These are phyloP conservation scores for Erebia ligea DNA, from an alignment of 2,888 invertebrate genomes.

Conservation along the genomic window DNA sequence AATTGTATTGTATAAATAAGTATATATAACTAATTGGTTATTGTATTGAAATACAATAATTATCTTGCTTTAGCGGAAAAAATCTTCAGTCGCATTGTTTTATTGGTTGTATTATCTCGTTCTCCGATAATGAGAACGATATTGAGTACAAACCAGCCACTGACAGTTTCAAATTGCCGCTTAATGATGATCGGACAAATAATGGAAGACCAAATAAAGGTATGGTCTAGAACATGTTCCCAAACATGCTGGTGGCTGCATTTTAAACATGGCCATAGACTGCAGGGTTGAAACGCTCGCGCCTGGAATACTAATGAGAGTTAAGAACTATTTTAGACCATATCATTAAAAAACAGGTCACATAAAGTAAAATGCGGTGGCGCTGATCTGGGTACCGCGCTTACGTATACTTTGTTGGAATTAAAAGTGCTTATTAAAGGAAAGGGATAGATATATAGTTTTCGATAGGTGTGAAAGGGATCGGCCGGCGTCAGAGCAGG, in stretches of 20 bases:
- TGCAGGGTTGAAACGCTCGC: slow-evolving; percentile 51
- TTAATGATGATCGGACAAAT: slow-evolving; percentile 44
- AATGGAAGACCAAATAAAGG: slow-evolving; percentile 46
- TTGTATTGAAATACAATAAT: not conserved
- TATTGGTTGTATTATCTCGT: slow-evolving; percentile 23
- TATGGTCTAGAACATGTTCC: slow-evolving; percentile 60
- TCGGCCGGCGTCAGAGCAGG: slow-evolving; percentile 65
- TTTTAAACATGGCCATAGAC: slow-evolving; percentile 62
- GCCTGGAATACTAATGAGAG: slow-evolving; percentile 71
- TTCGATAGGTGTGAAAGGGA: slow-evolving; percentile 57
- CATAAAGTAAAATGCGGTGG: slow-evolving; percentile 70
- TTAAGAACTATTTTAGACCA: slow-evolving; percentile 69
- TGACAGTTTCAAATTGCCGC: slow-evolving; percentile 38
- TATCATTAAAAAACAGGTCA: slow-evolving; percentile 76
- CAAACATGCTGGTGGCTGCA: slow-evolving; percentile 59
- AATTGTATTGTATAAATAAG: too few species aligned
- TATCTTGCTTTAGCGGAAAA: not conserved
- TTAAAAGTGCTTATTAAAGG: slow-evolving; percentile 64
- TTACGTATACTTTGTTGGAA: slow-evolving; percentile 63
- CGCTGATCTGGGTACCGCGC: slow-evolving; percentile 61
- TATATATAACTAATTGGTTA: not conserved
- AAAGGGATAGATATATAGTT: slow-evolving; percentile 56
- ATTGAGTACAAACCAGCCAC: slow-evolving; percentile 26
- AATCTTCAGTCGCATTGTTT: slow-evolving; percentile 12
- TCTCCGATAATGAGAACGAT: slow-evolving; percentile 23